phyloP scores from a whole-genome alignment of 2,888 invertebrate species.

The Leptinotarsa tumamoca region DNA sequence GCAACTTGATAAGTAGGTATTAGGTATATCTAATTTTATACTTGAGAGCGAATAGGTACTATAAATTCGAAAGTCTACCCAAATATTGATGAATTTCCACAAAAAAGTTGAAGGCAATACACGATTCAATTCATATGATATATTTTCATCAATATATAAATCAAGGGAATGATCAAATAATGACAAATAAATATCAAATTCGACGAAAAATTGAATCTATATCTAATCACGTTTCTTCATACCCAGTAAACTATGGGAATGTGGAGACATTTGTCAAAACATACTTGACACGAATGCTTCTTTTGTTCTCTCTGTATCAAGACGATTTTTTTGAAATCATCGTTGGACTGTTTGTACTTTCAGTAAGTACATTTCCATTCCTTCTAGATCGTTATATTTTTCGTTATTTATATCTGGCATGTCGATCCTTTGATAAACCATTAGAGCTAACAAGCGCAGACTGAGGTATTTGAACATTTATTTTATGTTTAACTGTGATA shows the following conservation, averaged over 20 bases:
- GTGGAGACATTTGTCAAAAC: neutral
- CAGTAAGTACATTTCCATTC: neutral
- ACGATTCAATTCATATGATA: too few species aligned
- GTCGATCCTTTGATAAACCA: conserved; percentile 27
- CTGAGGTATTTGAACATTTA: conserved; percentile 42
- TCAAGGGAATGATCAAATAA: neutral
- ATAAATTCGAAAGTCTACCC: too few species aligned
- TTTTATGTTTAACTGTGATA: conserved; percentile 41
- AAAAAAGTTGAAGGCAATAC: too few species aligned
- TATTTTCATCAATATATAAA: too few species aligned
- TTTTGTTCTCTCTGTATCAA: too few species aligned
- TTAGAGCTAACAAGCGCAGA: conserved; percentile 26
- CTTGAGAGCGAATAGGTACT: too few species aligned
- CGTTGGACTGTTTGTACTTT: neutral
- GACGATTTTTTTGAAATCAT: neutral
- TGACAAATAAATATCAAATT: neutral
- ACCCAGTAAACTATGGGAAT: neutral
- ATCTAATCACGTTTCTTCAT: neutral
- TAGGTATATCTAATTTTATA: too few species aligned
- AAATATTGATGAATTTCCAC: too few species aligned
- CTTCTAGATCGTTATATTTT: neutral
- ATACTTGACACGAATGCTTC: neutral
- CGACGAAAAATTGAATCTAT: neutral
- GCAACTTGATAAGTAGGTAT: too few species aligned
- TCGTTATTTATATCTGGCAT: conserved; percentile 31